phyloP scores from a whole-genome alignment of 2,113 vertebrate species.

The Gallinago undulata region DNA sequence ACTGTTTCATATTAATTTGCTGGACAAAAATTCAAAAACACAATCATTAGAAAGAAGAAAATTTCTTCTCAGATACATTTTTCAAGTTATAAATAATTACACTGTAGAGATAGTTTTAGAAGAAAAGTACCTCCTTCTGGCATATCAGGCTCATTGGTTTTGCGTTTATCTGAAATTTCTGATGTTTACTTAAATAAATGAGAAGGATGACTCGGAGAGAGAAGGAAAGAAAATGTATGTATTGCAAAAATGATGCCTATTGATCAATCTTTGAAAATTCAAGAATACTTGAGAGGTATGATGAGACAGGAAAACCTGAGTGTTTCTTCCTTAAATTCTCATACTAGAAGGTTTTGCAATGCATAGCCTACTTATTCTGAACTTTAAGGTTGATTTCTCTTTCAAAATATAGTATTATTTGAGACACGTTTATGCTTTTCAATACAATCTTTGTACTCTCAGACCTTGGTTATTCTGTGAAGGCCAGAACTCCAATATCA shows the following conservation, averaged over 20 bases:
- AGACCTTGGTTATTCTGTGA: not conserved
- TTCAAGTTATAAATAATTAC: not conserved
- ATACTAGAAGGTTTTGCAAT: not conserved
- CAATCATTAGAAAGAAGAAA: not conserved
- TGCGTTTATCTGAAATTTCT: not conserved
- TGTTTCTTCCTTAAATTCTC: not conserved
- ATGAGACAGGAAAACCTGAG: not conserved
- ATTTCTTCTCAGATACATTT: not conserved
- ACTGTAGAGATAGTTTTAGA: not conserved
- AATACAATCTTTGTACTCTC: not conserved
- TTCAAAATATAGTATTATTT: not conserved
- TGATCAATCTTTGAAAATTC: not conserved
- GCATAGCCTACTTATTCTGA: not conserved
- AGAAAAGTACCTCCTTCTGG: not conserved
- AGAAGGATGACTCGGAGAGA: not conserved
- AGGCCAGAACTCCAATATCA: slow-evolving; percentile 14
- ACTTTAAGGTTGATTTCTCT: not conserved
- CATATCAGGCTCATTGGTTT: not conserved
- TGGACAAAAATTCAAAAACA: not conserved
- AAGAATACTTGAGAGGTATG: not conserved
- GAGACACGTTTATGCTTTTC: not conserved
- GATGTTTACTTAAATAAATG: not conserved
- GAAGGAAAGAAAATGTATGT: not conserved
- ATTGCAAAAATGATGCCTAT: not conserved
- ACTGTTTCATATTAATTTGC: not conserved